These are phyloP conservation scores for Chaenogobius annularis DNA, from an alignment of 2,113 vertebrate genomes.

Conservation along the genomic window DNA sequence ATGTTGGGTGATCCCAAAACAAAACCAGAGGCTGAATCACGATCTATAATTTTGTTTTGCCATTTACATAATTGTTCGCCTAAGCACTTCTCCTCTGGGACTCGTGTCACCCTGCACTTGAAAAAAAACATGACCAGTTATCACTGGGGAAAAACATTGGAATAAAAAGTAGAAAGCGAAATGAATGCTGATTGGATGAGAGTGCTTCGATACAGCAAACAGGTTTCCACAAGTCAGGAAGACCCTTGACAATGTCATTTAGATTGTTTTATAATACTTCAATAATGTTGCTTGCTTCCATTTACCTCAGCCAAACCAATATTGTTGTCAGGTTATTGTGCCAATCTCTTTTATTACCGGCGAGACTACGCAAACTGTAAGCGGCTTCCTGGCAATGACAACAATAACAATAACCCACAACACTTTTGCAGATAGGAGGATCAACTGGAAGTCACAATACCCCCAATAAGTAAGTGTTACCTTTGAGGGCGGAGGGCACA, in stretches of 20 bases:
- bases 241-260: constrained; percentile 1
- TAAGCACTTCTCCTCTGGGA: constrained; percentile 12
- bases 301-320: constrained; percentile 8
- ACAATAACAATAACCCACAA: constrained; percentile 15
- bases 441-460: neutral
- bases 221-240: neutral
- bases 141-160: neutral
- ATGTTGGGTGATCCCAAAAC: neutral
- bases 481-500: constrained; percentile 93
- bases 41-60: constrained; percentile 19
- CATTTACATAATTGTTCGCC: constrained; percentile 6
- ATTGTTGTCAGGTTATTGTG: constrained; percentile 4
- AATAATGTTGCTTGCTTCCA: neutral
- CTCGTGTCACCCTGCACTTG: constrained; percentile 5
- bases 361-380: constrained; percentile 15
- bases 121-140: constrained; percentile 12
- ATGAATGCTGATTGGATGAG: neutral
- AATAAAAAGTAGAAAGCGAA: neutral
- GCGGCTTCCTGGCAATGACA: constrained; percentile 5
- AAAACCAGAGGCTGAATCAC: neutral
- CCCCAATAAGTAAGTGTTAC: constrained; percentile 59
- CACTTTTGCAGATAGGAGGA: neutral
- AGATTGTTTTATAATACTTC: constrained; percentile 15
- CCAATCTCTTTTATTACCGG: neutral
- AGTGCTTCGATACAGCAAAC: neutral